Conservation (phyloP, 2,888 invertebrate genomes). For the Fragum sueziense region DNA sequence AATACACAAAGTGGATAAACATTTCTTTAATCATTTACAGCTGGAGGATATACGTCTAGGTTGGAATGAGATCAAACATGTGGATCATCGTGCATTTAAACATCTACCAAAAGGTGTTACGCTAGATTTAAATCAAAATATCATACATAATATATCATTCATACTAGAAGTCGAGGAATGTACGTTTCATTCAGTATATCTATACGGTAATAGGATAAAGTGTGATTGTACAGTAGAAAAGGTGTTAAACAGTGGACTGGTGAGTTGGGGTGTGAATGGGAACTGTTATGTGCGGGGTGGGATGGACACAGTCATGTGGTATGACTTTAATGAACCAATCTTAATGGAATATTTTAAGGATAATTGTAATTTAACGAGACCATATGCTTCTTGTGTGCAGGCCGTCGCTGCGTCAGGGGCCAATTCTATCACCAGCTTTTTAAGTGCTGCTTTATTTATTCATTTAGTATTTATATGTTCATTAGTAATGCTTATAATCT, state of each 20-base stretch:
- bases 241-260: constrained; percentile 65
- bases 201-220: constrained; percentile 59
- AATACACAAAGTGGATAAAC: constrained; percentile 53
- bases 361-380: constrained; percentile 47
- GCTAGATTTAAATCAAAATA: constrained; percentile 52
- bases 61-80: constrained; percentile 54
- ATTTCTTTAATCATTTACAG: constrained; percentile 53
- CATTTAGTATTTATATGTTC: not conserved
- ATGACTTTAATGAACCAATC: constrained; percentile 40
- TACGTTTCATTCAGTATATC: constrained; percentile 59
- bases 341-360: constrained; percentile 37
- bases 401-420: constrained; percentile 7
- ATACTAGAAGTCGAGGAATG: constrained; percentile 59
- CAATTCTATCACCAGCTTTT: not conserved
- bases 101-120: constrained; percentile 52
- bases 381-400: constrained; percentile 30
- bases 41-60: constrained; percentile 38
- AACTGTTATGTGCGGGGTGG: constrained; percentile 42
- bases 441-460: not conserved
- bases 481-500: not conserved
- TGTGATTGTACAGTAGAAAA: constrained; percentile 65
- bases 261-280: constrained; percentile 47
- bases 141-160: constrained; percentile 58
- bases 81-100: constrained; percentile 55
- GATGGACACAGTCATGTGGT: constrained; percentile 30